Evolutionary conservation across 2,113 vertebrate genomes (phyloP).

Genomic region (Entosphenus tridentatus): DNA sequence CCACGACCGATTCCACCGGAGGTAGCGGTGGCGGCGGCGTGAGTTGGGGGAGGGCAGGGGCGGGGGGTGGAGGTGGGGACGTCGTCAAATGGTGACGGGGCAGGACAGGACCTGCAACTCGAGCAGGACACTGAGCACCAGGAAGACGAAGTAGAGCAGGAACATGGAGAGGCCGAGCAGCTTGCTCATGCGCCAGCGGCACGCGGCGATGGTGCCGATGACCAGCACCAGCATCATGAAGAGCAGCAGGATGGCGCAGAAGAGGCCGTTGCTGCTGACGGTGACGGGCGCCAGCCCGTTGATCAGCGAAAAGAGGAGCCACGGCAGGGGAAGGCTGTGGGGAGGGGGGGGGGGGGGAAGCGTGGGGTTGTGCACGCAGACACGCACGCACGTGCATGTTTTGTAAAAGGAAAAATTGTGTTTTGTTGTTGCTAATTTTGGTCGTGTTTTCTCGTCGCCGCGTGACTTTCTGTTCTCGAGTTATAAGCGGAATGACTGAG

Average conservation of each 20-base stretch:
- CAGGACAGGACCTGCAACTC: conserved; percentile 57
- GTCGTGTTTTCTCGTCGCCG: too few relatives aligned
- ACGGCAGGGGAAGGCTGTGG: conserved; percentile 61
- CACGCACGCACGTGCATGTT: too few relatives aligned
- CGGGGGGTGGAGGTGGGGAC: too few relatives aligned
- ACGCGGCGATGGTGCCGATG: conserved; percentile 69
- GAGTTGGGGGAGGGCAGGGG: too few relatives aligned
- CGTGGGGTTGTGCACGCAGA: too few relatives aligned
- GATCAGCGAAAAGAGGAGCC: conserved; percentile 45
- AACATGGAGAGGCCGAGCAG: conserved; percentile 76
- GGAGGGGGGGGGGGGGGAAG: too few relatives aligned
- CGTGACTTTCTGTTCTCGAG: too few relatives aligned
- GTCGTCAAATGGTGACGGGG: conserved; percentile 46
- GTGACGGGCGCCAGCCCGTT: conserved; percentile 29
- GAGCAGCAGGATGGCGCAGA: conserved; percentile 82
- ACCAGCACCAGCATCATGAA: conserved; percentile 91
- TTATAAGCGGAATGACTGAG: too few relatives aligned
- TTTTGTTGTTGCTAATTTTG: too few relatives aligned
- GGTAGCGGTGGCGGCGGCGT: too few relatives aligned
- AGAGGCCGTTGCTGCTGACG: conserved; percentile 83
- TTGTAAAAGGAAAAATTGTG: too few relatives aligned
- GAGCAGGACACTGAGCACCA: conserved; percentile 67
- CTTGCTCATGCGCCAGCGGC: conserved; percentile 93
- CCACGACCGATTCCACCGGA: too few relatives aligned
- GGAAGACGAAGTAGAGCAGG: conserved; percentile 65